Percentiles rank a stretch among this genome's conserved stretches.
Conservation (phyloP, 1,140 invertebrate genomes). For the Agrypnia vestita region DNA sequence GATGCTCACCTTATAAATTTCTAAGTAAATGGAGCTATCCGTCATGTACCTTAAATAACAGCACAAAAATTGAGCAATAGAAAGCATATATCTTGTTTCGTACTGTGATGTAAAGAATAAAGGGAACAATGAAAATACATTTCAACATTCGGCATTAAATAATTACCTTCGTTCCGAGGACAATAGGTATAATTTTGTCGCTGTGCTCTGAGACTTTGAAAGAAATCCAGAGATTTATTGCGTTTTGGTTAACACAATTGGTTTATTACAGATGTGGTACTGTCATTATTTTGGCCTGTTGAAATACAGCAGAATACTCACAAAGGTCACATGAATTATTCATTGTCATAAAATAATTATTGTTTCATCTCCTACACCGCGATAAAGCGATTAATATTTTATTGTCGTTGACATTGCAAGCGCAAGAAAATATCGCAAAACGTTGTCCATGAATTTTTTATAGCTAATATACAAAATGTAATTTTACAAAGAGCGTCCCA, state of each 20-base stretch:
- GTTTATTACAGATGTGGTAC: slow-evolving; percentile 11
- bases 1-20: no score
- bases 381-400: no score
- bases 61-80: no score
- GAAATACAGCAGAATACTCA: background rate
- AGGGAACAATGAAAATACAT: background rate
- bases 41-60: no score
- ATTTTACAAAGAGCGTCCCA: slow-evolving; percentile 1
- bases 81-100: no score
- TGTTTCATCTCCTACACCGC: no score
- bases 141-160: slow-evolving; percentile 29
- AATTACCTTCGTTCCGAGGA: slow-evolving; percentile 9
- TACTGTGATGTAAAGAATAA: background rate
- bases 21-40: no score
- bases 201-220: background rate
- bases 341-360: no score
- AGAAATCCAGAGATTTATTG: slow-evolving; percentile 13
- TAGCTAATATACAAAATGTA: background rate
- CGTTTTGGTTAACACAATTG: slow-evolving; percentile 18
- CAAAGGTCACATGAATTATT: background rate
- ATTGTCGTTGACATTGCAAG: no score
- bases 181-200: slow-evolving; percentile 27
- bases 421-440: no score
- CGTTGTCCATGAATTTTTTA: no score
- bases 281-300: background rate